Conservation (phyloP, 2,113 vertebrate genomes). For the Cyprinodon tularosa region DNA sequence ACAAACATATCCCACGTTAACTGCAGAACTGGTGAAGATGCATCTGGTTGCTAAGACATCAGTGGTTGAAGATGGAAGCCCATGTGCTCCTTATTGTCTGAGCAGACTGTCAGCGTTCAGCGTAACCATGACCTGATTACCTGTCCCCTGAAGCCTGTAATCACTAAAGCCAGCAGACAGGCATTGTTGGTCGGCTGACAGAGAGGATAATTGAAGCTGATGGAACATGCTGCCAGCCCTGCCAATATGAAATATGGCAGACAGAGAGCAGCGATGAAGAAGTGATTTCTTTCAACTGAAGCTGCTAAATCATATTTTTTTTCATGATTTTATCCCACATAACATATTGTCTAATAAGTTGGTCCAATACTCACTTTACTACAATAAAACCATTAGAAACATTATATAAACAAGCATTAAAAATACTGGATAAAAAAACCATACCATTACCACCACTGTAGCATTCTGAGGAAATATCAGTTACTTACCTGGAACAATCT, state of each 20-base stretch:
- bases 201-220: conserved; percentile 69
- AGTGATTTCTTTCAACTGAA: background rate
- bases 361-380: too few relatives aligned
- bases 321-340: too few relatives aligned
- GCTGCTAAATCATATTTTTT: too few relatives aligned
- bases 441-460: too few relatives aligned
- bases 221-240: conserved; percentile 47
- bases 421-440: too few relatives aligned
- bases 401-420: too few relatives aligned
- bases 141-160: conserved; percentile 73
- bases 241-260: conserved; percentile 69
- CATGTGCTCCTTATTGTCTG: conserved; percentile 55
- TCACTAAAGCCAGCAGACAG: conserved; percentile 71
- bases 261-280: conserved; percentile 44
- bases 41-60: background rate
- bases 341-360: too few relatives aligned
- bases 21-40: background rate
- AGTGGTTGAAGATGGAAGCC: conserved; percentile 29
- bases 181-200: conserved; percentile 48
- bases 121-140: conserved; percentile 72
- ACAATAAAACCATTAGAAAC: too few relatives aligned
- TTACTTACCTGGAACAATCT: too few relatives aligned
- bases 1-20: too few relatives aligned
- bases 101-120: conserved; percentile 51
- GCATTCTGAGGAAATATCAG: too few relatives aligned